A percentile compares a stretch with the other conserved stretches of the same genome.
These are phyloP conservation scores for Polymixis lichenea DNA, from an alignment of 2,888 invertebrate species.

Conservation along the genomic window DNA sequence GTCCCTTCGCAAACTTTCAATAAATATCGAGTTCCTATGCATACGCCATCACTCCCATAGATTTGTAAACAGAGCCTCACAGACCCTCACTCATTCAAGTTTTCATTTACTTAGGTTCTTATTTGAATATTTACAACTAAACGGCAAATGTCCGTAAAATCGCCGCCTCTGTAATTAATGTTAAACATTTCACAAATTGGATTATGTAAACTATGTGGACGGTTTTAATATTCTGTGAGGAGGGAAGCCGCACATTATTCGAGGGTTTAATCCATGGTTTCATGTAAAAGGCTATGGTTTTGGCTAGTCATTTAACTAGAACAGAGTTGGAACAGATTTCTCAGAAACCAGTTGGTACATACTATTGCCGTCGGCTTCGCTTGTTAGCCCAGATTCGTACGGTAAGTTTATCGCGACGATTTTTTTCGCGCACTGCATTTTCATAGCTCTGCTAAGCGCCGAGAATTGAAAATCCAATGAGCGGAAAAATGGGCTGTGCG, in stretches of 20 bases:
- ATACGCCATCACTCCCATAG: conserved; percentile 59
- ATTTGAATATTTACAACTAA: conserved; percentile 81
- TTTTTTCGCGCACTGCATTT: background rate
- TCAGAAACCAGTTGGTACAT: conserved; percentile 52
- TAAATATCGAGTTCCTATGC: conserved; percentile 69
- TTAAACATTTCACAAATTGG: conserved; percentile 80
- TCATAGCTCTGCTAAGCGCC: background rate
- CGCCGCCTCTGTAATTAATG: conserved; percentile 77
- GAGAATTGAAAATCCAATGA: background rate
- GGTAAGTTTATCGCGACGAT: too few relatives aligned
- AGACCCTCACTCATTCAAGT: conserved; percentile 56
- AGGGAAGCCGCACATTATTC: conserved; percentile 42
- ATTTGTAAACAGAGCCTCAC: conserved; percentile 53
- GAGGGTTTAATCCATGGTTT: conserved; percentile 37
- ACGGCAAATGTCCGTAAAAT: conserved; percentile 78
- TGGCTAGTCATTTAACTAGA: conserved; percentile 12
- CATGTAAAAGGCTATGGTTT: conserved; percentile 25
- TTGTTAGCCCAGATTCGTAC: background rate
- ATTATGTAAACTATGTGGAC: conserved; percentile 80
- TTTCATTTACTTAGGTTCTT: conserved; percentile 82
- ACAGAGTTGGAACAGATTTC: conserved; percentile 60
- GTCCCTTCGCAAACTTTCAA: conserved; percentile 68
- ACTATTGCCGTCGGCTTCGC: conserved; percentile 35
- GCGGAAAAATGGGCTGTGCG: too few relatives aligned
- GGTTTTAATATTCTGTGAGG: conserved; percentile 69